Percentiles rank a stretch among this genome's conserved stretches.
Conservation (phyloP, 1,140 invertebrate species). For the Euglossa dilemma region DNA sequence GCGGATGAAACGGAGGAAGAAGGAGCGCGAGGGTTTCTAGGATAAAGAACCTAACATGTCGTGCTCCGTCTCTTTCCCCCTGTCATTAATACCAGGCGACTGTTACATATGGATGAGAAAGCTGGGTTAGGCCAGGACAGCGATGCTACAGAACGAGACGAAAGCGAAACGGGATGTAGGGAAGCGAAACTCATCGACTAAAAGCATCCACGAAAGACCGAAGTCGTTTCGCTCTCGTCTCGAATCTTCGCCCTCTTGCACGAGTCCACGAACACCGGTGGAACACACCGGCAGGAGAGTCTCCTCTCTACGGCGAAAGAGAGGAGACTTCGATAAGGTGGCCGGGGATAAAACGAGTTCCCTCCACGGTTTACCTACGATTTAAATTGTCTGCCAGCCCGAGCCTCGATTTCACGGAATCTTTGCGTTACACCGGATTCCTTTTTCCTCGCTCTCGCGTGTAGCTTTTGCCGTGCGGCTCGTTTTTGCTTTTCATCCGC, state of each 20-base stretch:
- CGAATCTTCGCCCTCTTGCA: conserved; percentile 61
- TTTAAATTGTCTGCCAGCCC: conserved; percentile 59
- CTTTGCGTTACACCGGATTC: conserved; percentile 46
- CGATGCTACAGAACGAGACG: conserved; percentile 75
- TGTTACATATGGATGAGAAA: conserved; percentile 83
- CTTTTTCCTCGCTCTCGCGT: conserved; percentile 21
- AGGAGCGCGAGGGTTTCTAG: conserved; percentile 42
- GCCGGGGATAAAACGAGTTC: conserved; percentile 56
- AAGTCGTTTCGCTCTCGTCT: conserved; percentile 77
- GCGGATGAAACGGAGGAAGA: conserved; percentile 26
- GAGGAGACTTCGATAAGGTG: conserved; percentile 54
- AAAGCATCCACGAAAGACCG: conserved; percentile 80
- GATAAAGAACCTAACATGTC: conserved; percentile 64
- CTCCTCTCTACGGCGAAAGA: conserved; percentile 25
- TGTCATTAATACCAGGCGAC: conserved; percentile 82
- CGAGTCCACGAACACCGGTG: conserved; percentile 12
- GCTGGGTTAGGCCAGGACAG: conserved; percentile 70
- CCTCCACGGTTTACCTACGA: conserved; percentile 65
- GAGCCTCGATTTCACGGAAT: conserved; percentile 36
- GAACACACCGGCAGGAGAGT: not conserved
- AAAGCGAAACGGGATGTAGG: conserved; percentile 77
- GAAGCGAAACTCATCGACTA: conserved; percentile 82
- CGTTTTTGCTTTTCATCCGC: not conserved
- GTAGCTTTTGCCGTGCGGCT: not conserved
- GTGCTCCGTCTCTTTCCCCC: conserved; percentile 61